Evolutionary conservation across 2,797 vertebrate species (phyloP), one percentile per base, ranked within the genome.

Genomic region (Craterocephalus amniculus): DNA sequence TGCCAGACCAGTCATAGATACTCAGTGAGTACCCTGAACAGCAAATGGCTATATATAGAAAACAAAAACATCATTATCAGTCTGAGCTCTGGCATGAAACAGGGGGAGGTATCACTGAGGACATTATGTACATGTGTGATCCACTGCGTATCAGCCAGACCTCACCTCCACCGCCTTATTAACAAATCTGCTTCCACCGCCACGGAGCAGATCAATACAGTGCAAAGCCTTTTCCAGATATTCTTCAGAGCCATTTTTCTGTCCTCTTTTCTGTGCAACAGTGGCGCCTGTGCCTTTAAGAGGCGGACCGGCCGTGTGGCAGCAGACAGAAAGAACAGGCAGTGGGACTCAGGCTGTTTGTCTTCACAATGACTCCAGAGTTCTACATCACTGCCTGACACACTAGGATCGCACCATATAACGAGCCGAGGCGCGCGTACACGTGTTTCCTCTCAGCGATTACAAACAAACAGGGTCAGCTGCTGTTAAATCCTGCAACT

Each of bases 301-400:
- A 94, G 94, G 94, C 91, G 92, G 94, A 83, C 71, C 88, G 31
- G 76, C 85, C 31, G 78, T 84, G 89, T 85, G 80, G 87, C 91
- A 88, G 89, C 90, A 92, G 91, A 92, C 89, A 87, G 86, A 80
- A 78, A 87, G 84, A 90, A 87, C 86, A 90, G 87, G 87, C 91
- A 86, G 71, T 63, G 83, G 75, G 83, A 89, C 72, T 86, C 79
- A 77, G 89, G 88, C 92, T 93, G 93, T 91, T 93, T 93, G 91
- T 91, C 93, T 93, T 89, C 88, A 94, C 93, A 94, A 94, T 91
- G 92, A 94, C 90, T 94, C 87, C 85, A 88, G 90, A 90, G 88
- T 91, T 87, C 90, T 93, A 90, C 92, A 91, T 90, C 89, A 86
- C 76, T 68, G 83, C 84, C 81, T 71, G 67, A 80, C 87, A 83